Percentiles rank a stretch among this genome's conserved stretches.
Conservation (phyloP, 1,140 invertebrate genomes). For the Scaptomyza hsui region DNA sequence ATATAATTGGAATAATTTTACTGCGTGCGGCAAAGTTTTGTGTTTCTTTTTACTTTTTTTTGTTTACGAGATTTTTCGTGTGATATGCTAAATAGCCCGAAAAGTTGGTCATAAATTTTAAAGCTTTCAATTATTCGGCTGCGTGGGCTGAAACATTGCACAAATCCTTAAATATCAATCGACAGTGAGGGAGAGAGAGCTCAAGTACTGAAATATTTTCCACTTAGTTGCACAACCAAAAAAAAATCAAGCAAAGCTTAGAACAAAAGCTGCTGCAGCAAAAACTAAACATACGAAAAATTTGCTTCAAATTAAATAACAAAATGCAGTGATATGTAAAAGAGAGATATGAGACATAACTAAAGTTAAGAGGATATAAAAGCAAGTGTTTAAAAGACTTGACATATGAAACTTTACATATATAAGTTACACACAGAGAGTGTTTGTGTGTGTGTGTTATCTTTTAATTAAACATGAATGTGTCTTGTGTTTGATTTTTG, state of each 20-base stretch:
- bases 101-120: conserved; percentile 73
- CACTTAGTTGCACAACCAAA: conserved; percentile 51
- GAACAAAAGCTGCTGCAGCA: conserved; percentile 21
- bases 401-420: conserved; percentile 40
- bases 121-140: conserved; percentile 69
- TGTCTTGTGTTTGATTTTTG: conserved; percentile 48
- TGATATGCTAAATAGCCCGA: conserved; percentile 44
- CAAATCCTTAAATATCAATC: conserved; percentile 8
- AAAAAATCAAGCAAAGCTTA: conserved; percentile 29
- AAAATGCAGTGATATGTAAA: conserved; percentile 41
- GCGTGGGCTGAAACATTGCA: conserved; percentile 47
- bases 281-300: conserved; percentile 53
- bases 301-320: conserved; percentile 60
- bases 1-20: conserved; percentile 38
- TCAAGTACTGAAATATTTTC: conserved; percentile 56
- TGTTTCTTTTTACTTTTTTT: background rate
- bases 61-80: conserved; percentile 27
- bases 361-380: conserved; percentile 37
- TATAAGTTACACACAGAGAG: background rate
- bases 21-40: conserved; percentile 17
- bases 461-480: conserved; percentile 82
- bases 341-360: conserved; percentile 18
- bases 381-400: conserved; percentile 67
- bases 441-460: conserved; percentile 59
- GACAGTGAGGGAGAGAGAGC: conserved; percentile 1